Evolutionary conservation across 2,113 vertebrate genomes (phyloP).

Genomic region (Mesitornis unicolor): DNA sequence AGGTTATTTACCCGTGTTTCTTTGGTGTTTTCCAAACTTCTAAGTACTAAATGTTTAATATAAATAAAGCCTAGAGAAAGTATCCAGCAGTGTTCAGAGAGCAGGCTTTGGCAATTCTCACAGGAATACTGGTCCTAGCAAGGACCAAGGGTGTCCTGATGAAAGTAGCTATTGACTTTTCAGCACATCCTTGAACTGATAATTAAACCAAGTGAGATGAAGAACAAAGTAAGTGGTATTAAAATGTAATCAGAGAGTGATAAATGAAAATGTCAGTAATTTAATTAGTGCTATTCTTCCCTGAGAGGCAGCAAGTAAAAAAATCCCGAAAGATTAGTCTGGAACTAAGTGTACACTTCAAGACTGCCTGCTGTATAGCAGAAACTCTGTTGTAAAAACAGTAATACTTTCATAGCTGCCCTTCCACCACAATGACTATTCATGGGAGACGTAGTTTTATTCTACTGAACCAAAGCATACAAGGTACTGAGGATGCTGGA

Average conservation of each 20-base stretch:
- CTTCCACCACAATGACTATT: background rate
- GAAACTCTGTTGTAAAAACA: background rate
- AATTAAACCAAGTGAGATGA: background rate
- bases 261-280: conserved; percentile 53
- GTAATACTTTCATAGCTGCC: background rate
- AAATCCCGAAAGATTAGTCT: background rate
- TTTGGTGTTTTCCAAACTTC: background rate
- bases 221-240: conserved; percentile 25
- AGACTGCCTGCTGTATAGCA: background rate
- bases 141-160: background rate
- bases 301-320: background rate
- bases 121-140: background rate
- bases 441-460: background rate
- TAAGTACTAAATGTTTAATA: background rate
- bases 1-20: background rate
- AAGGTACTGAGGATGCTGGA: background rate
- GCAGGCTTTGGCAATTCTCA: background rate
- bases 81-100: background rate
- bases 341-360: background rate
- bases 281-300: conserved; percentile 31
- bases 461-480: background rate
- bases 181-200: background rate
- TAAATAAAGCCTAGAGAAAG: background rate
- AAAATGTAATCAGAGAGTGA: conserved; percentile 19
- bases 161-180: conserved; percentile 37